Evolutionary conservation across 2,888 invertebrate species (phyloP), one percentile per base, ranked within the genome.

Genomic region (Rotaria magnacalcarata): DNA sequence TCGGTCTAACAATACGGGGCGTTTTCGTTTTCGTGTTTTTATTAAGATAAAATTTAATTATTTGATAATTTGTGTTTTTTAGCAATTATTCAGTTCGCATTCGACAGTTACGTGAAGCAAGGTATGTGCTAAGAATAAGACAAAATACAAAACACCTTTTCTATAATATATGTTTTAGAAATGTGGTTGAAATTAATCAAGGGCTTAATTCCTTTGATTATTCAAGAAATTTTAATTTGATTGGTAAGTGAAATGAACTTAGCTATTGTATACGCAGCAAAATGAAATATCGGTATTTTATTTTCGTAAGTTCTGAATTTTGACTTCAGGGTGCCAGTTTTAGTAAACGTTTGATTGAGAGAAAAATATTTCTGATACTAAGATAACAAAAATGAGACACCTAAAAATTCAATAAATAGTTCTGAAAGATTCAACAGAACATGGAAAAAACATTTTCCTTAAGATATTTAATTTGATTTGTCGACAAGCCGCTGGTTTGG

Each of bases 191-290:
- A n/a, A 89, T 91, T 24, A 88, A 89, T n/a, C 91, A 91, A 87
- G 91, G 91, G 14, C 89, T 91, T n/a, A 91, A 90, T 88, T 89
- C 89, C 24, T 91, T 91, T 89, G 90, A 90, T 87, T 91, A 90
- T 88, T 89, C 90, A 87, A 89, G 89, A 74, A 88, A 88, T 41
- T 88, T 91, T 4, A 91, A 91, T 87, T 88, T 91, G 43, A 90
- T 91, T 85, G 91, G 91, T 90, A 88, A 88, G 89, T 27, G 24
- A 24, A 56, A 67, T 67, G 6, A n/a, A n/a, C n/a, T 34, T 84
- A 84, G 75, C 19, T 52, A 2, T 41, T 43, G 1, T 21, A 27
- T 4, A 21, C 14, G 8, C 5, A 47, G 47, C n/a, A n/a, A n/a
- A n/a, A n/a, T n/a, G n/a, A n/a, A n/a, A n/a, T n/a, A n/a, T n/a